Conservation (phyloP, 2,888 invertebrate species). For the Cheilosia pagana region DNA sequence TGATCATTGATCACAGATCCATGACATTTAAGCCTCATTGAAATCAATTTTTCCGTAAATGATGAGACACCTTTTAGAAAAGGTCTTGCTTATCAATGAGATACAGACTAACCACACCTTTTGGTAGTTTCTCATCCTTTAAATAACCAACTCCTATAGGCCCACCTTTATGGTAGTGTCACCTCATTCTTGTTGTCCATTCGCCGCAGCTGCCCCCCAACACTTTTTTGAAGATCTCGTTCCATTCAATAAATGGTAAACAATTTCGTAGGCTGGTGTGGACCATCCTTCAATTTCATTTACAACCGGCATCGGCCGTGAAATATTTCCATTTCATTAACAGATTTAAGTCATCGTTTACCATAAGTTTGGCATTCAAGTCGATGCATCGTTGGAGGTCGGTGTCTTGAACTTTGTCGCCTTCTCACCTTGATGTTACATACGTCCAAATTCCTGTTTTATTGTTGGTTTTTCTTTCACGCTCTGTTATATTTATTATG, state of each 20-base stretch:
- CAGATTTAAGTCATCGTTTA: not conserved
- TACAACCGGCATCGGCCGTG: constrained; percentile 19
- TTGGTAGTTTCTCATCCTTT: too few species aligned
- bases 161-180: constrained; percentile 18
- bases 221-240: not conserved
- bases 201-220: not conserved
- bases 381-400: not conserved
- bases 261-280: constrained; percentile 23
- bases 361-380: not conserved
- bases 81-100: too few species aligned
- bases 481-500: not conserved
- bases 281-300: constrained; percentile 41
- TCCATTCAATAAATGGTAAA: constrained; percentile 24
- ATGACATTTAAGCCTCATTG: too few species aligned
- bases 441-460: constrained; percentile 45
- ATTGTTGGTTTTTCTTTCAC: constrained; percentile 3
- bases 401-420: constrained; percentile 19
- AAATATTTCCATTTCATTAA: constrained; percentile 43
- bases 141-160: not conserved
- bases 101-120: too few species aligned
- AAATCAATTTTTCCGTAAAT: too few species aligned
- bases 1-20: too few species aligned
- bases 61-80: too few species aligned
- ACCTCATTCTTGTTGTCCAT: not conserved
- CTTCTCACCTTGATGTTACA: constrained; percentile 56